These are phyloP conservation scores for Netelia virgata DNA, from an alignment of 2,888 invertebrate genomes.

Conservation along the genomic window DNA sequence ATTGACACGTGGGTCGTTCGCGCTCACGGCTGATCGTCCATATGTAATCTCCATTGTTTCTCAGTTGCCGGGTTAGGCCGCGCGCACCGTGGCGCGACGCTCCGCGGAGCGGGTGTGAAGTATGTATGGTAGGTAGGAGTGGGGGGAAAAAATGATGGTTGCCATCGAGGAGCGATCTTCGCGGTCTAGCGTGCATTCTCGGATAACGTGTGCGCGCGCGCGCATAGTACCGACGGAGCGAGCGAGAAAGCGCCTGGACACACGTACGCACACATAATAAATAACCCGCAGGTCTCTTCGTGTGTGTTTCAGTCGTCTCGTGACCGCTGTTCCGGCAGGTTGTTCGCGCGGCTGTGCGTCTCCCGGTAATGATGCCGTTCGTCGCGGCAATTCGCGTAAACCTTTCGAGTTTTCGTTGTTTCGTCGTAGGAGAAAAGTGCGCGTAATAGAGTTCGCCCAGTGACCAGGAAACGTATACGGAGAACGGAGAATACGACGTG, in stretches of 20 bases:
- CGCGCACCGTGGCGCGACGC: conserved; percentile 19
- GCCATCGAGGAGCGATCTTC: conserved; percentile 57
- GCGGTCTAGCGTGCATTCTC: conserved; percentile 57
- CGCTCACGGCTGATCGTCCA: conserved; percentile 30
- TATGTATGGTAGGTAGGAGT: conserved; percentile 15
- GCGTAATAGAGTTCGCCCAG: neutral
- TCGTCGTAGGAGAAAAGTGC: neutral
- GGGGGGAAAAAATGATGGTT: conserved; percentile 50
- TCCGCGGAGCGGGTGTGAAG: conserved; percentile 11
- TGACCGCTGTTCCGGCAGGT: conserved; percentile 63
- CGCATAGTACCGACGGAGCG: neutral
- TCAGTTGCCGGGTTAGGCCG: conserved; percentile 22
- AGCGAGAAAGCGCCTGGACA: neutral
- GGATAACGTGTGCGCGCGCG: conserved; percentile 8
- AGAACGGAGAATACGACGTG: too few species aligned
- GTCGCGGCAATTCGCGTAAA: conserved; percentile 28
- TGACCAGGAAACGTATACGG: neutral
- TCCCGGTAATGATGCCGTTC: conserved; percentile 27
- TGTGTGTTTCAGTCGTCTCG: conserved; percentile 62
- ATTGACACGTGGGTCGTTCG: neutral
- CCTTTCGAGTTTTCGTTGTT: conserved; percentile 6
- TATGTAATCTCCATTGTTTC: conserved; percentile 23
- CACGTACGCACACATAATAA: neutral
- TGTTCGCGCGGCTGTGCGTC: conserved; percentile 20
- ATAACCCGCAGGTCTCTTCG: neutral